These are phyloP conservation scores for Catharus minimus DNA, from an alignment of 2,113 vertebrate species.

Conservation along the genomic window DNA sequence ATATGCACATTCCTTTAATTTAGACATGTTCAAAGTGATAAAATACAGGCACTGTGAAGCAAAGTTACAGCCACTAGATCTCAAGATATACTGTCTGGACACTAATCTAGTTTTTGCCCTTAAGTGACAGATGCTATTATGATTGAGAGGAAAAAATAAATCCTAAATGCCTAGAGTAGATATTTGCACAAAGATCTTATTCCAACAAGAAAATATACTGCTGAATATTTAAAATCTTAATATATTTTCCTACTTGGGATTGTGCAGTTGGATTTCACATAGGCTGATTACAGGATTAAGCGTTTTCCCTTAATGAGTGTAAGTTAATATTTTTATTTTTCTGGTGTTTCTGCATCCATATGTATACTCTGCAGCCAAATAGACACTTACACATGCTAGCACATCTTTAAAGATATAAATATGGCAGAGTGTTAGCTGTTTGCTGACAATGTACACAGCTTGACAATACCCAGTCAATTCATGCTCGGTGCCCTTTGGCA, in stretches of 20 bases:
- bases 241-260: background rate
- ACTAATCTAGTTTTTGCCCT: background rate
- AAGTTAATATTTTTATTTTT: background rate
- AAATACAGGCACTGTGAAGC: background rate
- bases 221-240: background rate
- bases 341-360: background rate
- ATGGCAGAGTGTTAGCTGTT: background rate
- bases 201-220: background rate
- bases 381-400: background rate
- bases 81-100: background rate
- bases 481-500: background rate
- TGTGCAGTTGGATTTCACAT: background rate
- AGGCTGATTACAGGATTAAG: background rate
- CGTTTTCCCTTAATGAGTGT: background rate
- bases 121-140: background rate
- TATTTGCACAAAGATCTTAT: background rate
- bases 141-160: background rate
- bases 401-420: background rate
- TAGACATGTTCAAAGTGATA: background rate
- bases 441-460: background rate
- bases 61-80: background rate
- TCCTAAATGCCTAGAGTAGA: background rate
- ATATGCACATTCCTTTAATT: background rate
- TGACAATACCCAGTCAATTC: background rate
- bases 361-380: fast-evolving